Percentiles rank a stretch among this genome's conserved stretches.
These are phyloP conservation scores for Drosophila oshimai DNA, from an alignment of 1,140 invertebrate genomes.

Conservation along the genomic window DNA sequence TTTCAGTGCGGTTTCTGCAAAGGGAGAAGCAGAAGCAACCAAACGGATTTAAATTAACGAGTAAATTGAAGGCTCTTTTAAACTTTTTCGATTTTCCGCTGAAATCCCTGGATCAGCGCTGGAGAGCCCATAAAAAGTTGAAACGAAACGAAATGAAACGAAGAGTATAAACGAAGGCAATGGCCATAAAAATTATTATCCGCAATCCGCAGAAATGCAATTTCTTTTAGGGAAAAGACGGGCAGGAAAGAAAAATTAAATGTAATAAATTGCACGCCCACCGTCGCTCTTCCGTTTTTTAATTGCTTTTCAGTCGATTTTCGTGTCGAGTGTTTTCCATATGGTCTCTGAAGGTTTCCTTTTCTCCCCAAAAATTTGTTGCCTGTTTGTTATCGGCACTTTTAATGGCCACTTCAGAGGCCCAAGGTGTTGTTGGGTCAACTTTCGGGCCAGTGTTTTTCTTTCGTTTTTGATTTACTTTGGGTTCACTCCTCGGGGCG, in stretches of 20 bases:
- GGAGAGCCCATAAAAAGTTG: constrained; percentile 30
- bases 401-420: constrained; percentile 58
- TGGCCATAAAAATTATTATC: constrained; percentile 44
- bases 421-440: constrained; percentile 40
- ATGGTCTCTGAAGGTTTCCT: constrained; percentile 17
- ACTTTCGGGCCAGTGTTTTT: constrained; percentile 14
- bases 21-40: background rate
- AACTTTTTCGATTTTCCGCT: constrained; percentile 35
- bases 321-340: constrained; percentile 59
- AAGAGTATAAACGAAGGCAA: constrained; percentile 10
- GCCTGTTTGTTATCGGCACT: constrained; percentile 38
- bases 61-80: constrained; percentile 32
- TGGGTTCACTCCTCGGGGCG: background rate
- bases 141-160: constrained; percentile 31
- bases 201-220: constrained; percentile 58
- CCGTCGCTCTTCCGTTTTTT: constrained; percentile 4
- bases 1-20: constrained; percentile 25
- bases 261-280: constrained; percentile 69
- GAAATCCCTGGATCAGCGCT: constrained; percentile 13
- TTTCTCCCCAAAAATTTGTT: background rate
- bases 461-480: constrained; percentile 14
- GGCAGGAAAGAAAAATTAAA: constrained; percentile 56
- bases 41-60: constrained; percentile 49
- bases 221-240: constrained; percentile 30
- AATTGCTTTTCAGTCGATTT: constrained; percentile 78